These are phyloP conservation scores for Ceratina calcarata DNA, from an alignment of 1,140 invertebrate species.

Conservation along the genomic window DNA sequence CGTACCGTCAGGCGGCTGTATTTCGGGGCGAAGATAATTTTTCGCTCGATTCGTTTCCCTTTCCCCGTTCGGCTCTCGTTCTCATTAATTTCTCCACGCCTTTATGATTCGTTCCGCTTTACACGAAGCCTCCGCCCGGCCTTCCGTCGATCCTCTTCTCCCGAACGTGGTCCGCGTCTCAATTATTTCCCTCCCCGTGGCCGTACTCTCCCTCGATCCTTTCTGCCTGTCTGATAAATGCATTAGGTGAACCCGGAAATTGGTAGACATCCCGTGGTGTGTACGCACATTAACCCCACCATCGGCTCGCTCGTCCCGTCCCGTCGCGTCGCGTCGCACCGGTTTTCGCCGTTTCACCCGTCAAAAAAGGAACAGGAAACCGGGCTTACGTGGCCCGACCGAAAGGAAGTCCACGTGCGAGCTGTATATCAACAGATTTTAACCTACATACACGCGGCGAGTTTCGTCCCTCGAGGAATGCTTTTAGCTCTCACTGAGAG, in stretches of 20 bases:
- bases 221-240: slow-evolving; percentile 57
- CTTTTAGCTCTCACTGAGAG: slow-evolving; percentile 49
- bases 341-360: slow-evolving; percentile 7
- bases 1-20: neutral
- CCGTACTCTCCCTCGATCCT: slow-evolving; percentile 29
- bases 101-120: slow-evolving; percentile 50
- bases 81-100: slow-evolving; percentile 39
- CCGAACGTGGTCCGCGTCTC: slow-evolving; percentile 38
- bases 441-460: slow-evolving; percentile 54
- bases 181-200: slow-evolving; percentile 51
- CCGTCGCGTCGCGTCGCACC: slow-evolving; percentile 29
- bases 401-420: slow-evolving; percentile 48
- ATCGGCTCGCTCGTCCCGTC: slow-evolving; percentile 19
- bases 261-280: slow-evolving; percentile 62
- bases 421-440: slow-evolving; percentile 58
- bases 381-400: slow-evolving; percentile 14
- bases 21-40: slow-evolving; percentile 30
- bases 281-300: slow-evolving; percentile 61
- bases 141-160: slow-evolving; percentile 24
- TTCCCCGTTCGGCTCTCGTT: slow-evolving; percentile 17
- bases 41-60: slow-evolving; percentile 31
- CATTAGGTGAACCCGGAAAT: slow-evolving; percentile 65
- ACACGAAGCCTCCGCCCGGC: neutral
- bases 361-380: slow-evolving; percentile 25
- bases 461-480: slow-evolving; percentile 46